phyloP scores from a whole-genome alignment of 2,797 vertebrate species.

The Martes flavigula region DNA sequence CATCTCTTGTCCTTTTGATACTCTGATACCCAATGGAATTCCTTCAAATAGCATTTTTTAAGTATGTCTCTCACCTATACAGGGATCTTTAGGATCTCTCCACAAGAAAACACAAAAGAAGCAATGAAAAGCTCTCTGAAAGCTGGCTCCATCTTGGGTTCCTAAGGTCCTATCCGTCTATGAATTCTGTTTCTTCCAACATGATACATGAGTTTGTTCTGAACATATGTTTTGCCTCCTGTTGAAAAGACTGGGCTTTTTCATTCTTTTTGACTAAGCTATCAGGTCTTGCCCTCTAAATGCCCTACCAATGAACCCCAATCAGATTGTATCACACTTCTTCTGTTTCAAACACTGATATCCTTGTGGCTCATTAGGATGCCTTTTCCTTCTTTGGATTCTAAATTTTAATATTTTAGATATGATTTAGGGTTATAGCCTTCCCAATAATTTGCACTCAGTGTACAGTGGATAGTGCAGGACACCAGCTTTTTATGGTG shows the following conservation, averaged over 20 bases:
- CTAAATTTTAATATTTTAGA: neutral
- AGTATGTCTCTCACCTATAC: neutral
- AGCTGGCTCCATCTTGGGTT: neutral
- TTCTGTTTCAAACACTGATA: neutral
- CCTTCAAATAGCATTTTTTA: neutral
- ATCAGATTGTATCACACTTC: neutral
- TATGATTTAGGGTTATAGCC: neutral
- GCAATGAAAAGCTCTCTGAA: neutral
- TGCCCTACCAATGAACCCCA: neutral
- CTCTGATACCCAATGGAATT: neutral
- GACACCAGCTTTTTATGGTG: neutral
- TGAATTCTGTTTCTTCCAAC: neutral
- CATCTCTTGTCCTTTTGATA: neutral
- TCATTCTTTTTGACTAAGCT: neutral
- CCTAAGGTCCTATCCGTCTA: neutral
- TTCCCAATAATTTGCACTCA: neutral
- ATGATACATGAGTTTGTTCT: neutral
- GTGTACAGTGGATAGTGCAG: rapidly evolving
- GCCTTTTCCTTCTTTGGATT: neutral
- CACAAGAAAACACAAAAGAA: neutral
- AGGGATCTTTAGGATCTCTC: neutral
- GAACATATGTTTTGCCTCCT: neutral
- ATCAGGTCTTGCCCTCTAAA: neutral
- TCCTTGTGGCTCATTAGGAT: neutral
- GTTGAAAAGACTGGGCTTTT: neutral